phyloP scores from a whole-genome alignment of 2,113 vertebrate species.

The Phoxinus phoxinus region DNA sequence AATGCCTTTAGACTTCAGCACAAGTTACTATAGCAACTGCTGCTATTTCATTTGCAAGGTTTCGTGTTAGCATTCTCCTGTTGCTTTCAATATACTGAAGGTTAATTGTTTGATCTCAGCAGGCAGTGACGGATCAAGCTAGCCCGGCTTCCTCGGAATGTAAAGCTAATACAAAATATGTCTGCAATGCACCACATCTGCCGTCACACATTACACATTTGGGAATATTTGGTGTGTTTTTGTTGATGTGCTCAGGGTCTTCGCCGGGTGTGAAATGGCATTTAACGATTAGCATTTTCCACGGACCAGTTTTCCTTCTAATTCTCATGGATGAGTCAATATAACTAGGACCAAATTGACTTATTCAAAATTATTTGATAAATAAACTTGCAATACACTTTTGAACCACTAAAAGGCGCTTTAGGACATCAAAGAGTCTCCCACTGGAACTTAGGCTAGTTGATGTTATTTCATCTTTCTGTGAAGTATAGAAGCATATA shows the following conservation, averaged over 20 bases:
- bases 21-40: slow-evolving; percentile 59
- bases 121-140: slow-evolving; percentile 35
- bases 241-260: background rate
- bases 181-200: slow-evolving; percentile 3
- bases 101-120: slow-evolving; percentile 60
- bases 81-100: slow-evolving; percentile 54
- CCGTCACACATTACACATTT: background rate
- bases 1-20: slow-evolving; percentile 47
- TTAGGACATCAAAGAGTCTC: background rate
- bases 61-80: slow-evolving; percentile 58
- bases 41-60: slow-evolving; percentile 36
- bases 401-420: slow-evolving; percentile 14
- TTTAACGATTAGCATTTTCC: background rate
- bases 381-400: background rate
- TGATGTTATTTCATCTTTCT: background rate
- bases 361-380: background rate
- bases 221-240: background rate
- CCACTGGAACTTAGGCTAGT: no score
- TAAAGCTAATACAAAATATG: background rate
- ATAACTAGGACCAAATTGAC: background rate
- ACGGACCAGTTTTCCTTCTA: background rate
- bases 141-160: slow-evolving; percentile 16
- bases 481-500: background rate
- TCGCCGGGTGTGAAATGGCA: background rate
- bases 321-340: background rate